These are phyloP conservation scores for Pelagia noctiluca DNA, from an alignment of 30 jellyfish, hydroid and myxozoan genomes.

Conservation along the genomic window DNA sequence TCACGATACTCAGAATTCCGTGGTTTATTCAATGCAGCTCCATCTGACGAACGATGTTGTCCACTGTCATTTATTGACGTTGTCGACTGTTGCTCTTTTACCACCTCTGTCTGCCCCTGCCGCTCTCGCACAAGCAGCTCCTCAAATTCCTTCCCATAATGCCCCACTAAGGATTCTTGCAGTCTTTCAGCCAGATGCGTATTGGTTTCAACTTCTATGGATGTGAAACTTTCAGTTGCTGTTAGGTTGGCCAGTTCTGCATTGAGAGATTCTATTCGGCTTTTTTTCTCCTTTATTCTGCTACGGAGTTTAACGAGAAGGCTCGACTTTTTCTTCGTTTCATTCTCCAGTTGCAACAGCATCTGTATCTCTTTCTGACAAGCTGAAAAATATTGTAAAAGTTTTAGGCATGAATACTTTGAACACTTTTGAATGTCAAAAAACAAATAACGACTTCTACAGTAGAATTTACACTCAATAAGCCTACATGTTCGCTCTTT, in stretches of 20 bases:
- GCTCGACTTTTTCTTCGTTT: background rate
- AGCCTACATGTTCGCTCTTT: too few relatives aligned
- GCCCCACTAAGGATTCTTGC: background rate
- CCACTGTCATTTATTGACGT: too few relatives aligned
- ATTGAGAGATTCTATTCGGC: background rate
- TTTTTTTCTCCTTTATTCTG: background rate
- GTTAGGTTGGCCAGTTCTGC: background rate
- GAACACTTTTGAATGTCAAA: too few relatives aligned
- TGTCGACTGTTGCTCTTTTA: too few relatives aligned
- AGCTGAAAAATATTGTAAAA: background rate
- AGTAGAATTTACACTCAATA: too few relatives aligned
- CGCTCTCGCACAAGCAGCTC: too few relatives aligned
- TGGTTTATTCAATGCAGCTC: too few relatives aligned
- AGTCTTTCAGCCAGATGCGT: background rate
- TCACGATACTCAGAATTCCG: too few relatives aligned
- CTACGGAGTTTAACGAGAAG: background rate
- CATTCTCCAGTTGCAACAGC: background rate
- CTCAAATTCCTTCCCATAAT: background rate
- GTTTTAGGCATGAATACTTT: too few relatives aligned
- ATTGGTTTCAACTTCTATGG: background rate
- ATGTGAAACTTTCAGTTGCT: background rate
- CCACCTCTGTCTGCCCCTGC: too few relatives aligned
- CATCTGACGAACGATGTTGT: too few relatives aligned
- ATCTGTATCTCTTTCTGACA: background rate
- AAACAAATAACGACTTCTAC: too few relatives aligned